phyloP scores from a whole-genome alignment of 2,888 invertebrate genomes.

The Mimachlamys varia region DNA sequence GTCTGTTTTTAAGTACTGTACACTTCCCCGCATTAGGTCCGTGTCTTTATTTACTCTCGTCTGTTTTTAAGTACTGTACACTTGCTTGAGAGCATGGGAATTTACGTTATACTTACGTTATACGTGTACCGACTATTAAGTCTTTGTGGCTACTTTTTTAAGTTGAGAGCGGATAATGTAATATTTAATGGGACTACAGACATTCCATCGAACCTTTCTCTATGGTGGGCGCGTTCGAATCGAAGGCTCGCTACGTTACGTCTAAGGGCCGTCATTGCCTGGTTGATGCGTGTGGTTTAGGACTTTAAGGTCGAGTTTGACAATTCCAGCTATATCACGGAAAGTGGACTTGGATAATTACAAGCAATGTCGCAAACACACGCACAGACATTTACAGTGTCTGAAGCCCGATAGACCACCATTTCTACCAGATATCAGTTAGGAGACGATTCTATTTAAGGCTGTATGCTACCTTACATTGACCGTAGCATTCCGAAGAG shows the following conservation, averaged over 20 bases:
- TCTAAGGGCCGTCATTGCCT: background rate
- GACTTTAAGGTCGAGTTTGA: background rate
- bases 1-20: background rate
- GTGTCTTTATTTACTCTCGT: background rate
- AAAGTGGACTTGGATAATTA: slow-evolving; percentile 5
- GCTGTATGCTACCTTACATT: background rate
- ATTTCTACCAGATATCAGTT: background rate
- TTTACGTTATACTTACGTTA: background rate
- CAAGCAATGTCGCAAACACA: slow-evolving; percentile 22
- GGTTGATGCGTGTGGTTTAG: background rate
- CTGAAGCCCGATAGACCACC: background rate
- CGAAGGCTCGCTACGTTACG: background rate
- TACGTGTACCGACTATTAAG: background rate
- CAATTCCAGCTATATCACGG: background rate
- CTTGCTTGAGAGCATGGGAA: background rate
- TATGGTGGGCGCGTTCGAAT: slow-evolving; percentile 24
- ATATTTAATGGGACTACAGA: background rate
- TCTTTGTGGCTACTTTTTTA: background rate
- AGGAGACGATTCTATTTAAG: background rate
- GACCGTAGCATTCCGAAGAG: background rate
- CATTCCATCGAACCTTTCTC: too few relatives aligned
- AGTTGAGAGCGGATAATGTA: background rate
- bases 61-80: background rate
- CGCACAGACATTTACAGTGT: slow-evolving; percentile 2
- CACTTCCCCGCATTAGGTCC: too few relatives aligned